A percentile compares a stretch with the other conserved stretches of the same genome.
These are phyloP conservation scores for Elymnias hypermnestra DNA, from an alignment of 1,140 invertebrate genomes.

Conservation along the genomic window DNA sequence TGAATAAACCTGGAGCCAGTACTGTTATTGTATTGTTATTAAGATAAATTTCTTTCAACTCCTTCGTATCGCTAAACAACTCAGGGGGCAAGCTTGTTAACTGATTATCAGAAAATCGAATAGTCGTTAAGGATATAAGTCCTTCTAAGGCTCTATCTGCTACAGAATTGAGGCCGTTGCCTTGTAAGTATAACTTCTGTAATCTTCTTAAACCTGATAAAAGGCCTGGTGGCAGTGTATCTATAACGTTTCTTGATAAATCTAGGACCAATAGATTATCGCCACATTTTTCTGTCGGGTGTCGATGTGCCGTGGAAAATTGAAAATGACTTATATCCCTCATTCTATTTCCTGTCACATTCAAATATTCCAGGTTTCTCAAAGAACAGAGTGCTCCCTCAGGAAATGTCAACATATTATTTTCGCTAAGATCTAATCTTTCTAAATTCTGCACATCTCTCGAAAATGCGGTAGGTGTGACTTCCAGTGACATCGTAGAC, in stretches of 20 bases:
- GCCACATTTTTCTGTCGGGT: conserved; percentile 81
- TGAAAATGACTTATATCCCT: conserved; percentile 86
- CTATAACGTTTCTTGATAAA: conserved; percentile 89
- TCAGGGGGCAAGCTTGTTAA: conserved; percentile 88
- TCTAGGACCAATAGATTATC: conserved; percentile 85
- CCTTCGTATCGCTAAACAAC: conserved; percentile 86
- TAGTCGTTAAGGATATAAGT: conserved; percentile 83
- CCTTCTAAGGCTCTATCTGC: conserved; percentile 90
- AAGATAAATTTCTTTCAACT: conserved; percentile 88
- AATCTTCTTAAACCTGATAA: conserved; percentile 83
- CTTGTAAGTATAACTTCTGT: conserved; percentile 80
- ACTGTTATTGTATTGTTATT: conserved; percentile 92
- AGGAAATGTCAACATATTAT: conserved; percentile 91
- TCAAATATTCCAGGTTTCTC: conserved; percentile 84
- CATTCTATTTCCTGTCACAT: conserved; percentile 88
- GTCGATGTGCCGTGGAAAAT: conserved; percentile 80
- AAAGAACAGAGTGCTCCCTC: conserved; percentile 89
- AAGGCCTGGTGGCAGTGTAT: conserved; percentile 84
- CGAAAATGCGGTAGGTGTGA: conserved; percentile 85
- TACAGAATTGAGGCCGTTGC: conserved; percentile 85
- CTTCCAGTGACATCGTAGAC: conserved; percentile 89
- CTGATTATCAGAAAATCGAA: conserved; percentile 89
- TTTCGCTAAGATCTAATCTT: conserved; percentile 89
- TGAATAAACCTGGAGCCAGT: conserved; percentile 89
- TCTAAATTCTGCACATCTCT: conserved; percentile 85